These are phyloP conservation scores for Heliconius nattereri DNA, from an alignment of 1,140 invertebrate species.

Conservation along the genomic window DNA sequence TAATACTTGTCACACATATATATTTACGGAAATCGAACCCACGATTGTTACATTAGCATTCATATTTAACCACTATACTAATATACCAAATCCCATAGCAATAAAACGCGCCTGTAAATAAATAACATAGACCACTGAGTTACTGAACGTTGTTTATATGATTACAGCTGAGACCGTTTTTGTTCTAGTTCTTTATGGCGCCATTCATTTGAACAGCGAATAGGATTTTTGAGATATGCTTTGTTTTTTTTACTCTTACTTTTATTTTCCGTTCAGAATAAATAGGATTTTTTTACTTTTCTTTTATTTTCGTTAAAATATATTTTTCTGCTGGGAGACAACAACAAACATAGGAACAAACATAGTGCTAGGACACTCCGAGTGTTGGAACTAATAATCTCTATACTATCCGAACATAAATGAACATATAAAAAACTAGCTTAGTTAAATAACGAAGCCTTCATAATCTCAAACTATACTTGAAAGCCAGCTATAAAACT, in stretches of 20 bases:
- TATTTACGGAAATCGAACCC: neutral
- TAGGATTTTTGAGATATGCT: neutral
- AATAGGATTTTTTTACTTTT: neutral
- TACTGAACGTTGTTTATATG: slow-evolving; percentile 6
- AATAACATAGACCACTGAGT: slow-evolving; percentile 1
- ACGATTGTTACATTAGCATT: neutral
- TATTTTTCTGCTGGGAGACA: no score
- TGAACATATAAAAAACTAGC: neutral
- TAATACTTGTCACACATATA: no score
- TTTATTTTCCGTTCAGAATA: neutral
- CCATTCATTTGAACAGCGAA: slow-evolving; percentile 2
- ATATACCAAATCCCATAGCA: neutral
- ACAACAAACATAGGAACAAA: no score
- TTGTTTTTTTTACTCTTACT: neutral
- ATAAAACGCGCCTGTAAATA: slow-evolving; percentile 1
- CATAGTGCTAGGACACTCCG: no score
- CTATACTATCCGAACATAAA: no score
- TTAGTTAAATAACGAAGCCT: neutral
- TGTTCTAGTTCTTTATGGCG: neutral
- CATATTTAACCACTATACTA: neutral
- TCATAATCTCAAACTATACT: slow-evolving; percentile 5
- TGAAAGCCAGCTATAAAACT: neutral
- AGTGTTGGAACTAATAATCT: no score
- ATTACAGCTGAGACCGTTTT: slow-evolving; percentile 1
- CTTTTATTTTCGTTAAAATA: no score